Evolutionary conservation across 2,797 vertebrate genomes (phyloP).

Genomic region (Phoebastria nigripes): DNA sequence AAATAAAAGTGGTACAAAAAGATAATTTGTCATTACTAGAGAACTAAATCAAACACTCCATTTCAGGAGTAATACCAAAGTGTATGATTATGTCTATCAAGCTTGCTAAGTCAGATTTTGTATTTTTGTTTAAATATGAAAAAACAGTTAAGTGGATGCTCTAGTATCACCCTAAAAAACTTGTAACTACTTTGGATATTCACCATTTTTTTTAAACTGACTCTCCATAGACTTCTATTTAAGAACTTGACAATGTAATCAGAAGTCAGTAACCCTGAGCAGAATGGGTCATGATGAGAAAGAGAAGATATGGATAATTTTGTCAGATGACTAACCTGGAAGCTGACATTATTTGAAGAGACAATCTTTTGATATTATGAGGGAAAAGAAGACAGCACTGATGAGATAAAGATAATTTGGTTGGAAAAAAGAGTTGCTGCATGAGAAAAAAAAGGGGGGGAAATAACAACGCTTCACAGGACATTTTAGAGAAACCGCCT

Average conservation of each 20-base stretch:
- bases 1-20: background rate
- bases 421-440: background rate
- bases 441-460: accelerated
- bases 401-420: background rate
- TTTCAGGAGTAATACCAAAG: background rate
- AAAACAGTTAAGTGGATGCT: background rate
- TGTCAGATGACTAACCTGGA: background rate
- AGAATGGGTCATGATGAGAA: background rate
- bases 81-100: background rate
- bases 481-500: background rate
- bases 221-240: background rate
- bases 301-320: background rate
- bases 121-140: background rate
- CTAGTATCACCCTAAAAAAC: background rate
- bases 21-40: background rate
- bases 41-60: background rate
- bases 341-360: background rate
- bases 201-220: background rate
- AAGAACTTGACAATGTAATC: background rate
- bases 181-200: background rate
- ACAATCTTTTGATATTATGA: background rate
- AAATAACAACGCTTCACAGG: accelerated
- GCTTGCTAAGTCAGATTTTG: background rate
- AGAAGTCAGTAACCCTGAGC: background rate
- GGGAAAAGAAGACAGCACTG: background rate